Base-by-base conservation (phyloP, 2,797 vertebrate species). In the Aeoliscus strigatus region DNA sequence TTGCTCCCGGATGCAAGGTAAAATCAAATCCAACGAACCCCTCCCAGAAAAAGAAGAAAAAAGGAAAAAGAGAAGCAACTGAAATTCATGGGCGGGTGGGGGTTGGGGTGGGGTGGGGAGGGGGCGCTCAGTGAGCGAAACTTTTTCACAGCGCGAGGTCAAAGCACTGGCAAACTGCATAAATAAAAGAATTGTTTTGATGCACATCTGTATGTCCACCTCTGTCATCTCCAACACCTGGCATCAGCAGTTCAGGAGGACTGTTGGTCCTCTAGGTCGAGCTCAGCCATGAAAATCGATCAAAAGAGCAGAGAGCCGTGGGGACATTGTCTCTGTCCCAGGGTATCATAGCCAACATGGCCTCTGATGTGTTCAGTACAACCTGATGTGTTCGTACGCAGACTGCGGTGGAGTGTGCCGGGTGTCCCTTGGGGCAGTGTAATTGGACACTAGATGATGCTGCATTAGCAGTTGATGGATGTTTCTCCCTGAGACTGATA, bases 61-160 rank as follows among this genome's bases (percentile, higher is more conserved):
- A 15, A 10, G 30, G 36, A 57, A 70, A 55, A 47, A 42, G 27
- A 48, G 57, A 50, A 63, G 69, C 76, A 78, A 78, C 70, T 80
- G 51, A 81, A 82, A 85, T 80, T 75, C 75, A 79, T 74, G 76
- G n/a, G n/a, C n/a, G n/a, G n/a, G n/a, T n/a, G n/a, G n/a, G n/a
- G n/a, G n/a, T n/a, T n/a, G n/a, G n/a, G n/a, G n/a, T n/a, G n/a
- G n/a, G n/a, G n/a, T n/a, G n/a, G n/a, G n/a, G n/a, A 55, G 58
- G 64, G 66, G 70, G 58, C 41, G 54, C 65, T 72, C 54, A 16
- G 62, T 63, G 75, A 60, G 73, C 59, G 67, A 71, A 80, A 72
- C 73, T 72, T 71, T n/a, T n/a, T n/a, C 51, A 70, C 67, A 56
- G 54, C 70, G 73, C 81, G 70, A 86, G 80, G 81, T 80, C 80